phyloP scores from a whole-genome alignment of 2,797 vertebrate genomes.

The Sebastes jordani region DNA sequence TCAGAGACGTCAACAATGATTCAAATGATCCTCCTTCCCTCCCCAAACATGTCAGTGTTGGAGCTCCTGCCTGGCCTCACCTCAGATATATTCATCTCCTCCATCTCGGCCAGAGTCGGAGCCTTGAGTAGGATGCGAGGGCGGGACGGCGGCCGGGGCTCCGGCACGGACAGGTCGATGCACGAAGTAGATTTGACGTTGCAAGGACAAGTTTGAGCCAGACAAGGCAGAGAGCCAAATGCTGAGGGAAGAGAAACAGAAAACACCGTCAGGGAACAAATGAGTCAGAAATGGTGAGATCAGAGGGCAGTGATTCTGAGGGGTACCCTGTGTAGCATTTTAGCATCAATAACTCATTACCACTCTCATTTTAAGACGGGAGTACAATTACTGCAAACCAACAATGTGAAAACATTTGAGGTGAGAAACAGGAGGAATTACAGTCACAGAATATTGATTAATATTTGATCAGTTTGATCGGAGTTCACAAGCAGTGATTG shows the following conservation, averaged over 20 bases:
- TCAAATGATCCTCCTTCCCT: neutral
- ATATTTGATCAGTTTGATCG: too few species aligned
- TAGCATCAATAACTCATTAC: neutral
- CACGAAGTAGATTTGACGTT: constrained; percentile 89
- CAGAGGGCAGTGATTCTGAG: neutral
- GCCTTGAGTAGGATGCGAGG: constrained; percentile 92
- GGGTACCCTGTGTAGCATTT: neutral
- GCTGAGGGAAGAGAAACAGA: constrained; percentile 71
- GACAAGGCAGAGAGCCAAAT: constrained; percentile 93
- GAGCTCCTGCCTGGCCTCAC: constrained; percentile 60
- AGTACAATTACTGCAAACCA: neutral
- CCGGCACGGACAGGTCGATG: constrained; percentile 86
- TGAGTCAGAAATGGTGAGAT: neutral
- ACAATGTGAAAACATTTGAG: neutral
- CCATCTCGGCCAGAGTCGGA: constrained; percentile 95
- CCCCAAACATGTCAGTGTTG: neutral
- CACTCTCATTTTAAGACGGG: neutral
- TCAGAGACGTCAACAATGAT: neutral
- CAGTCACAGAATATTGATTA: too few species aligned
- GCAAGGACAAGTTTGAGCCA: constrained; percentile 84
- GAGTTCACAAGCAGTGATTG: too few species aligned
- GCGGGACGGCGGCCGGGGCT: constrained; percentile 59
- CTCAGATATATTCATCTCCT: constrained; percentile 95
- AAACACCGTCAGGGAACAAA: neutral
- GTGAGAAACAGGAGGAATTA: too few species aligned